phyloP scores from a whole-genome alignment of 2,888 invertebrate species.

The Drosophila emarginata region DNA sequence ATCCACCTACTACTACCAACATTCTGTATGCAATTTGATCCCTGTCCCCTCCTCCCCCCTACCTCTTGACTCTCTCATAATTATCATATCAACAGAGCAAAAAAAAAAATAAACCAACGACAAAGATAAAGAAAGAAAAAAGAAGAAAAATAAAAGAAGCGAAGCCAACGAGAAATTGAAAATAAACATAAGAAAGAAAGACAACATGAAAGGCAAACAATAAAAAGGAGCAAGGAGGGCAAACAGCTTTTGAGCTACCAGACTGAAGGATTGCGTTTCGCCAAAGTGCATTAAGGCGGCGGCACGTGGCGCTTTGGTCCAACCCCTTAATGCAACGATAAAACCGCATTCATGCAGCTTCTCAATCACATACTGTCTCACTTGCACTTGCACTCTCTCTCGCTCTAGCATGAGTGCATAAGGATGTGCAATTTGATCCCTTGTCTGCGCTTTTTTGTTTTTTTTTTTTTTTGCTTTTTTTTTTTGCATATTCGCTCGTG shows the following conservation, averaged over 20 bases:
- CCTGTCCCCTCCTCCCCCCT: neutral
- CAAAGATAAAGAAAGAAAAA: constrained; percentile 8
- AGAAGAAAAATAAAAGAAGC: too few species aligned
- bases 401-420: neutral
- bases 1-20: neutral
- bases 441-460: constrained; percentile 17
- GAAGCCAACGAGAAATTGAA: neutral
- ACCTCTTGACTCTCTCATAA: constrained; percentile 54
- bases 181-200: constrained; percentile 13
- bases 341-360: neutral
- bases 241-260: neutral
- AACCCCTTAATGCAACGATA: constrained; percentile 13
- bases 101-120: neutral
- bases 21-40: constrained; percentile 15
- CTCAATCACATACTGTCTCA: neutral
- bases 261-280: constrained; percentile 35
- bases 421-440: constrained; percentile 8
- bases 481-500: constrained; percentile 24
- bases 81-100: constrained; percentile 55
- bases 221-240: neutral
- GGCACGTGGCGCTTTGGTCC: neutral
- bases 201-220: constrained; percentile 9
- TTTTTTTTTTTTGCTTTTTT: neutral
- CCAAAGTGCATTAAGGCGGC: constrained; percentile 2
- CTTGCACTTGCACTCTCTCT: neutral